Conservation (phyloP, 2,888 invertebrate species). For the Parnassius mnemosyne region DNA sequence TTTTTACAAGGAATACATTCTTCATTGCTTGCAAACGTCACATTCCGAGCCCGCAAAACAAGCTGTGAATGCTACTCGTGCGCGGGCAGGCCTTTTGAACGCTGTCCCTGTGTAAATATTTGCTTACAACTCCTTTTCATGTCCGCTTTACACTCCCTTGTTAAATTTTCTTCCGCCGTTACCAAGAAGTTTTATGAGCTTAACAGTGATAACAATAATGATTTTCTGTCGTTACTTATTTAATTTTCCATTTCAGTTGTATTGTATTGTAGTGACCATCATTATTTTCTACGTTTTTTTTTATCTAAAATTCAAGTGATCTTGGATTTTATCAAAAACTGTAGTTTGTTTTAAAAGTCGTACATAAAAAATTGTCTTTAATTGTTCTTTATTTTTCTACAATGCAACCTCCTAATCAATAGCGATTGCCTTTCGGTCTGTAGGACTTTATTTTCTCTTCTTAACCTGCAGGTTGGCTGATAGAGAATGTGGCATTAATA, state of each 20-base stretch:
- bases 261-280: too few relatives aligned
- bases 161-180: constrained; percentile 14
- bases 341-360: too few relatives aligned
- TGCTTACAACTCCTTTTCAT: constrained; percentile 24
- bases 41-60: constrained; percentile 47
- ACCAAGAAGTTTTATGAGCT: constrained; percentile 29
- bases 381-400: too few relatives aligned
- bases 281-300: too few relatives aligned
- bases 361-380: too few relatives aligned
- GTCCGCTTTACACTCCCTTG: constrained; percentile 21
- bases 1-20: constrained; percentile 63
- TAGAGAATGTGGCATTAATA: too few relatives aligned
- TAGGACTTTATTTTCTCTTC: too few relatives aligned
- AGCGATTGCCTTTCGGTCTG: too few relatives aligned
- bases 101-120: constrained; percentile 26
- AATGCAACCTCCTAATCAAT: too few relatives aligned
- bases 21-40: constrained; percentile 43
- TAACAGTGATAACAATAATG: constrained; percentile 33
- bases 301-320: too few relatives aligned
- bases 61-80: constrained; percentile 35
- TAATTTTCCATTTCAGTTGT: not conserved
- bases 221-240: constrained; percentile 31
- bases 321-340: too few relatives aligned
- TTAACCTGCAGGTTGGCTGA: too few relatives aligned
- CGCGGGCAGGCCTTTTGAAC: constrained; percentile 23